Base-by-base conservation (phyloP, 2,888 invertebrate genomes). In the Parnassius mnemosyne region DNA sequence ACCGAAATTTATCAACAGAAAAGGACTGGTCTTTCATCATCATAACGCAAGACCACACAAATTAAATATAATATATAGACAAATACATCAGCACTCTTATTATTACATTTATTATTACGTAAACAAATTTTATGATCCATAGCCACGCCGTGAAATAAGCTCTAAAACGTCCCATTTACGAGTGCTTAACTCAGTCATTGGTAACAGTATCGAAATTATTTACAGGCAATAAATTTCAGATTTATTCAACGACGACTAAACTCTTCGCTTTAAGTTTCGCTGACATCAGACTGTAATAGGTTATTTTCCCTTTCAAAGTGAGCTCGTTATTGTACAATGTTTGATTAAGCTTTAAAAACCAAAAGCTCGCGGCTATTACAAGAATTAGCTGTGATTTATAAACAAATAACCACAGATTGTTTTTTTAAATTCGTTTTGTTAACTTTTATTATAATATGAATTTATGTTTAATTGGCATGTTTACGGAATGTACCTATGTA, bases 181-280 rank as follows among this genome's bases (percentile, higher is more conserved):
- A 57, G 57, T 54, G 50, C 53, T 53, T 61, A 57, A 61, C 61
- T 61, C 7, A 57, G 57, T 62, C 57, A 53, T 57, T 53, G 57
- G 62, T 43, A 53, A 53, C 57, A 20, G 62, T 62, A 62, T 62
- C 62, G 53, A 57, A 62, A 57, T 62, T 62, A 62, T 62, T 62
- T 62, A 57, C 62, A 57, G 53, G 57, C 62, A 57, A 62, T 62
- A 62, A 62, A 62, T 34, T 62, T 53, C 49, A 62, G 53, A 62
- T 57, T 57, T 53, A 62, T 62, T 62, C 57, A 62, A 62, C 53
- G 62, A 53, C 53, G 50, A 12, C 53, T 16, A 57, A 62, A 62
- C 53, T 62, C 57, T 43, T 47, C 57, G 10, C 53, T 49, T 53
- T 16, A 61, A 61, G 55, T 52, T 46, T 61, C 41, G 61, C 55